Percentiles rank a stretch among this genome's conserved stretches.
Evolutionary conservation across 2,888 invertebrate genomes (phyloP).

Genomic region (Syritta pipiens): DNA sequence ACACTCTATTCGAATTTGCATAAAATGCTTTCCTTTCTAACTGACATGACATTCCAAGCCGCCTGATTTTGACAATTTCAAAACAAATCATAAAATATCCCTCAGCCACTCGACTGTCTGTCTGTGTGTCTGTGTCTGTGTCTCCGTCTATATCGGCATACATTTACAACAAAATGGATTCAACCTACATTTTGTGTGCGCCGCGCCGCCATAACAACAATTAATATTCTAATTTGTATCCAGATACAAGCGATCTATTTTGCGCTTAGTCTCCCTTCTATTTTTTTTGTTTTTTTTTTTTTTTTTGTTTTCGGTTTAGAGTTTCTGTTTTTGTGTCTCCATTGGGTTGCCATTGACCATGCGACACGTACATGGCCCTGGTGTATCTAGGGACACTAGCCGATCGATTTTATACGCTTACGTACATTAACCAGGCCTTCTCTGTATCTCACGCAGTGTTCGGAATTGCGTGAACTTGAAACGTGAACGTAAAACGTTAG

Average conservation of each 20-base stretch:
- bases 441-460: constrained; percentile 21
- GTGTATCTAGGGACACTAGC: constrained; percentile 36
- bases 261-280: constrained; percentile 36
- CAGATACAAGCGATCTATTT: constrained; percentile 67
- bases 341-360: constrained; percentile 69
- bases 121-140: constrained; percentile 7
- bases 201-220: constrained; percentile 69
- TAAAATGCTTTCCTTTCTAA: constrained; percentile 45
- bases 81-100: constrained; percentile 77
- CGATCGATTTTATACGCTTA: constrained; percentile 55
- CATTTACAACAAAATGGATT: constrained; percentile 63
- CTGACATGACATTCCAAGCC: constrained; percentile 61
- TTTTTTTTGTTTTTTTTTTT: constrained; percentile 9
- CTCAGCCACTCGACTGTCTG: constrained; percentile 2
- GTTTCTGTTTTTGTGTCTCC: constrained; percentile 61
- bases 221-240: constrained; percentile 70
- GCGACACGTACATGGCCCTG: constrained; percentile 31
- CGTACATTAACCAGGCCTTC: constrained; percentile 26
- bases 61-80: constrained; percentile 79
- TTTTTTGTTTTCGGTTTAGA: constrained; percentile 8
- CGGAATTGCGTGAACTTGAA: constrained; percentile 68
- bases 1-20: constrained; percentile 33
- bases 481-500: no score
- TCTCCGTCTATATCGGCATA: not conserved
- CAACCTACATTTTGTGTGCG: constrained; percentile 69